Percentiles rank a stretch among this genome's conserved stretches.
Evolutionary conservation across 2,113 vertebrate genomes (phyloP).

Genomic region (Neolamprologus sp.): DNA sequence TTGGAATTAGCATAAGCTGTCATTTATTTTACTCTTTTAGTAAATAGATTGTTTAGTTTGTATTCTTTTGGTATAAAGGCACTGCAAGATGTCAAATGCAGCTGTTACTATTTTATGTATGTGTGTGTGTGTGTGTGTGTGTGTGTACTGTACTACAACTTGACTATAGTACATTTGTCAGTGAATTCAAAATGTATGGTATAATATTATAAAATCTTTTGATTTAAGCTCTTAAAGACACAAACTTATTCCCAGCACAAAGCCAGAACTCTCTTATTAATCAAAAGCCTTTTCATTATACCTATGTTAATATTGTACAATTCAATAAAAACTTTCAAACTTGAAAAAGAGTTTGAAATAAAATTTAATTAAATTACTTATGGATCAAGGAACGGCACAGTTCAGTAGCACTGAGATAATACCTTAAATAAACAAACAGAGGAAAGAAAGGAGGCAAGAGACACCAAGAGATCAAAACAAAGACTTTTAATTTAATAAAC

Average conservation of each 20-base stretch:
- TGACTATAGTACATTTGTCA: not conserved
- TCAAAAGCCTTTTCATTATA: not conserved
- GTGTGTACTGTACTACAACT: not conserved
- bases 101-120: not conserved
- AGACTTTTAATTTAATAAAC: conserved; percentile 5
- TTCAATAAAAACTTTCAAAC: not conserved
- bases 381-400: not conserved
- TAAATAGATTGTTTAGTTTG: not conserved
- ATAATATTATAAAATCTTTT: not conserved
- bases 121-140: not conserved
- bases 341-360: not conserved
- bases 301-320: not conserved
- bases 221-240: not conserved
- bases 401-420: not conserved
- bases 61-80: not conserved
- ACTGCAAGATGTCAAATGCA: not conserved
- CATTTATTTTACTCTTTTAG: not conserved
- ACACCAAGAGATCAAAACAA: conserved; percentile 1
- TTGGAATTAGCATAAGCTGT: not conserved
- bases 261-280: not conserved
- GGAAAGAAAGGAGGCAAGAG: not conserved
- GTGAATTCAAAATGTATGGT: not conserved
- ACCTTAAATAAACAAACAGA: not conserved
- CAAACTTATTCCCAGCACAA: not conserved
- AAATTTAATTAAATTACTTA: not conserved